Evolutionary conservation across 2,113 vertebrate species (phyloP), one percentile per base, ranked within the genome.

Genomic region (Cercopithecus mona): DNA sequence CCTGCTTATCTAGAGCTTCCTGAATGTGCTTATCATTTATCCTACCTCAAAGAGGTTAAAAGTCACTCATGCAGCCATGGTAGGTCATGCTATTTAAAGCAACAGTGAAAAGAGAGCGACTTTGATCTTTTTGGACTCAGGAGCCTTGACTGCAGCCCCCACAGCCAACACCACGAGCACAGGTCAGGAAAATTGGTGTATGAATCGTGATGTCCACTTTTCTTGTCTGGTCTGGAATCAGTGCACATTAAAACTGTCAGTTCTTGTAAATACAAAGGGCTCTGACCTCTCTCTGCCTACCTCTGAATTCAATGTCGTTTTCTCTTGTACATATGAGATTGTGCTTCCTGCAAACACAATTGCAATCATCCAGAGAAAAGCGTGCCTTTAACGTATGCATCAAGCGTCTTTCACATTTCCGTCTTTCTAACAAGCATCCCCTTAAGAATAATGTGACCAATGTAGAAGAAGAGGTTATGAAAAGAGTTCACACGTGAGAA

Each of bases 191-290:
- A 64, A 17, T 80, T 13, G 22, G 4, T 55, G 43, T 73, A 25
- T 3, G 13, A 6, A 55, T 50, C 81, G 1, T 12, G 38, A 43
- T 3, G 68, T 13, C 7, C 38, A 1, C 2, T 96, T 38, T 90
- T 43, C 90, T 45, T 25, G 40, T 86, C 48, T 95, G 48, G 18
- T 84, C 92, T 57, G 90, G 38, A 97, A 68, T 72, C 61, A 93
- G n/a, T 57, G 70, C 7, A 8, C 43, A 23, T 91, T 81, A 88
- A 97, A 94, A 23, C 25, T 30, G 76, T 25, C 4, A 7, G 4
- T 94, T 98, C 78, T 95, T 64, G 3, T 27, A 92, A 45, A 72
- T 38, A 66, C 14, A 52, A n/a, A 50, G 45, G 45, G 40, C 9
- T 50, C 81, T 27, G 50, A 96, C 64, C 7, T 75, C 48, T 68